Conservation (phyloP, 1,140 invertebrate species). For the Brachionus rubens region DNA sequence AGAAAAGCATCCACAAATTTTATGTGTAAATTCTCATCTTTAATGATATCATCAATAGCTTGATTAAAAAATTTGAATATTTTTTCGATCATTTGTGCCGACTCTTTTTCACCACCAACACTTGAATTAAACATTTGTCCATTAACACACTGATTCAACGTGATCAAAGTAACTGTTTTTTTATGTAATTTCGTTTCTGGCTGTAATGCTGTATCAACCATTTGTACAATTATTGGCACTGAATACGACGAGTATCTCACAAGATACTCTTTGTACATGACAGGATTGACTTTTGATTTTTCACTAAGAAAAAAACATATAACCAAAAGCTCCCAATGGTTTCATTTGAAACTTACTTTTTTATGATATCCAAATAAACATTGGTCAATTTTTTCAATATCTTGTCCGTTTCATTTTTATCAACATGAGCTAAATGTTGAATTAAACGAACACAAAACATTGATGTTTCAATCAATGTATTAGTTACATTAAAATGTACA, state of each 20-base stretch:
- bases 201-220: not conserved
- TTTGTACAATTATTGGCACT: not conserved
- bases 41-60: not conserved
- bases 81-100: not conserved
- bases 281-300: conserved; percentile 45
- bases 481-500: conserved; percentile 42
- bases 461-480: conserved; percentile 38
- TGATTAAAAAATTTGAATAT: conserved; percentile 34
- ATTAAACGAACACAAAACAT: conserved; percentile 46
- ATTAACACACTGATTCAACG: conserved; percentile 22
- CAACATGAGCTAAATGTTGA: not conserved
- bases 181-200: conserved; percentile 24
- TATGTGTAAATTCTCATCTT: conserved; percentile 42
- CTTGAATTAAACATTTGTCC: not conserved
- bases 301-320: not conserved
- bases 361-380: conserved; percentile 25
- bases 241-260: not conserved
- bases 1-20: conserved; percentile 41
- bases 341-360: conserved; percentile 13
- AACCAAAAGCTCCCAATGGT: not conserved
- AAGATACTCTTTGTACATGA: conserved; percentile 43
- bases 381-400: conserved; percentile 35
- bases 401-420: not conserved
- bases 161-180: conserved; percentile 33
- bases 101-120: not conserved